A percentile compares a stretch with the other conserved stretches of the same genome.
Evolutionary conservation across 2,888 invertebrate species (phyloP).

Genomic region (Hesperia comma): DNA sequence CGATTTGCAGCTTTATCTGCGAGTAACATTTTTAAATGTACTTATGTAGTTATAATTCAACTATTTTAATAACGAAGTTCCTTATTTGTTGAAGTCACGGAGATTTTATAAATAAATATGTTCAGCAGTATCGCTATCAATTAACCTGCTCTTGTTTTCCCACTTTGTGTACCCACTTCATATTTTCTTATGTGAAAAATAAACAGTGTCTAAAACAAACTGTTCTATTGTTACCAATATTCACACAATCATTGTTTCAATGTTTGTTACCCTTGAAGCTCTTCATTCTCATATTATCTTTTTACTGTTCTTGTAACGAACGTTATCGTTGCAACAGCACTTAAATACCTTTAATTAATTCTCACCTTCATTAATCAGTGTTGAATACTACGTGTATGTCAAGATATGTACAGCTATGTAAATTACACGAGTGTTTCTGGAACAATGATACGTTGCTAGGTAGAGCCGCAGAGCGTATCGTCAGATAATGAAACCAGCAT

Average conservation of each 20-base stretch:
- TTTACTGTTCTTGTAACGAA: neutral
- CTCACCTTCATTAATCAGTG: slow-evolving; percentile 1
- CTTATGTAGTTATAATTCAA: too few species aligned
- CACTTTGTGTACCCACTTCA: too few species aligned
- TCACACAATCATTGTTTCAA: neutral
- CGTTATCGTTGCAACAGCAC: neutral
- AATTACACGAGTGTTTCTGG: slow-evolving; percentile 22
- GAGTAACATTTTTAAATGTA: neutral
- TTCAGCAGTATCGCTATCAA: too few species aligned
- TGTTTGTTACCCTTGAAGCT: neutral
- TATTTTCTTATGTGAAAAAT: too few species aligned
- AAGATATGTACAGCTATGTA: slow-evolving; percentile 4
- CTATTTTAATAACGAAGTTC: too few species aligned
- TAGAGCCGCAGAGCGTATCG: slow-evolving; percentile 25
- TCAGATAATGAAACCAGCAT: slow-evolving; percentile 37
- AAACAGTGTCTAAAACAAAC: too few species aligned
- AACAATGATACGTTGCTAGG: slow-evolving; percentile 23
- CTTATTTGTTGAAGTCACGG: too few species aligned
- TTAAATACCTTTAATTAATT: slow-evolving; percentile 4
- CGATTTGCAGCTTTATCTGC: neutral
- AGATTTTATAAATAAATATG: too few species aligned
- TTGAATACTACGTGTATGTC: slow-evolving; percentile 15
- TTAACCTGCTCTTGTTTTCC: too few species aligned
- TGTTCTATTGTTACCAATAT: neutral
- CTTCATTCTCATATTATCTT: neutral